These are phyloP conservation scores for Pachycephus smyrnensis DNA, from an alignment of 2,888 invertebrate species.

Conservation along the genomic window DNA sequence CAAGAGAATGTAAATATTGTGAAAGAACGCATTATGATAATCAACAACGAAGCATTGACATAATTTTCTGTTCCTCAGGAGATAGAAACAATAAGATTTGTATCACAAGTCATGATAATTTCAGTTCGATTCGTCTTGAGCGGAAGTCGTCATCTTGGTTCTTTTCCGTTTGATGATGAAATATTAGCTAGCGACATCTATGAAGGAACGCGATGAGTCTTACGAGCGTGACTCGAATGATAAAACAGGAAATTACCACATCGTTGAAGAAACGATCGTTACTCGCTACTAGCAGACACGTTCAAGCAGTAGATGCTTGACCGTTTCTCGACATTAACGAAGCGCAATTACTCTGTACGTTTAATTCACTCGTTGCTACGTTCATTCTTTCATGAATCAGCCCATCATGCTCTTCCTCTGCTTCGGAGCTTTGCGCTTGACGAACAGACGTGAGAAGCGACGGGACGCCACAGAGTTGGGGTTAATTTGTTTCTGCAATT, in stretches of 20 bases:
- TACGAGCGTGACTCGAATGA: constrained; percentile 21
- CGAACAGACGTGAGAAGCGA: neutral
- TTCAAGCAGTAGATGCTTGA: neutral
- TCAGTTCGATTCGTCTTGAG: neutral
- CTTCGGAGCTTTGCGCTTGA: neutral
- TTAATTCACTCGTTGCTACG: neutral
- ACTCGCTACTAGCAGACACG: constrained; percentile 44
- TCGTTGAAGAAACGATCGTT: constrained; percentile 19
- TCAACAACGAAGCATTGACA: neutral
- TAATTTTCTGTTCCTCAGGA: neutral
- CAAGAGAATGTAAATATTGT: neutral
- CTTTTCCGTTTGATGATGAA: neutral
- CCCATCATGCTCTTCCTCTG: neutral
- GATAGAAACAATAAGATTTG: neutral
- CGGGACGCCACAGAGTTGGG: neutral
- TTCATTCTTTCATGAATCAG: neutral
- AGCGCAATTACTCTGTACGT: neutral
- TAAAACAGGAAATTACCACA: constrained; percentile 62
- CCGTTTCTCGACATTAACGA: neutral
- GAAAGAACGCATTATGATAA: neutral
- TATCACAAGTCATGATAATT: neutral
- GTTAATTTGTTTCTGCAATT: constrained; percentile 14
- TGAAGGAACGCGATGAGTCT: neutral
- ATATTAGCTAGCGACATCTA: neutral
- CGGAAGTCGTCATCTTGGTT: neutral